A percentile compares a stretch with the other conserved stretches of the same genome.
Evolutionary conservation across 2,888 invertebrate genomes (phyloP).

Genomic region (Leptopilina myrica): DNA sequence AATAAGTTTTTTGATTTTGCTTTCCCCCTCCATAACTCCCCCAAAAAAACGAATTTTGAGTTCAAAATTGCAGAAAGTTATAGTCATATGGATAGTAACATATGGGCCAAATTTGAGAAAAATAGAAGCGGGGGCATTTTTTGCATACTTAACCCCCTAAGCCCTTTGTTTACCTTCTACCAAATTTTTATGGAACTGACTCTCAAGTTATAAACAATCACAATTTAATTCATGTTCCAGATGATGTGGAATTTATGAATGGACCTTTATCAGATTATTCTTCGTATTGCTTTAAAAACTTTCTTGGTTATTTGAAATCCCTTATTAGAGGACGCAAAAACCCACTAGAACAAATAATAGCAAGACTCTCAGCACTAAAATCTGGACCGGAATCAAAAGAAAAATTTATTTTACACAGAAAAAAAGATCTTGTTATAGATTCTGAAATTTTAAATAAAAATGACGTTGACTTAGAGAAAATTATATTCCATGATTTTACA

Average conservation of each 20-base stretch:
- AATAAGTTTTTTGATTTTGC: too few relatives aligned
- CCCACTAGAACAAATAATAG: neutral
- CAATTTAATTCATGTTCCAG: conserved; percentile 52
- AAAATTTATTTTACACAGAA: neutral
- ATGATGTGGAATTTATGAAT: conserved; percentile 48
- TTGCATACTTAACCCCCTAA: too few relatives aligned
- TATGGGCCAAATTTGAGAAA: too few relatives aligned
- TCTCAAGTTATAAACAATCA: conserved; percentile 54
- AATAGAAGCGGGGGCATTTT: too few relatives aligned
- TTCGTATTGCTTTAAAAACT: neutral
- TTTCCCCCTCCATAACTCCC: too few relatives aligned
- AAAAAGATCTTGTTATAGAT: neutral
- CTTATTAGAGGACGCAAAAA: neutral
- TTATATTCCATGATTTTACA: neutral
- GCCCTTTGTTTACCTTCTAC: conserved; percentile 47
- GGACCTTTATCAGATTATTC: conserved; percentile 49
- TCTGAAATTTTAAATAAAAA: neutral
- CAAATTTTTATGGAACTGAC: conserved; percentile 50
- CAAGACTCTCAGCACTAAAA: neutral
- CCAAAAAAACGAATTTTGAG: too few relatives aligned
- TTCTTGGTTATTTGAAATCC: neutral
- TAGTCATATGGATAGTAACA: too few relatives aligned
- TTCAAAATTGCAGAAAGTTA: too few relatives aligned
- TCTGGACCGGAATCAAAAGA: neutral
- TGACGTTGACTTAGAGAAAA: neutral